These are phyloP conservation scores for Corythornis vintsioides DNA, from an alignment of 2,113 vertebrate genomes.

Conservation along the genomic window DNA sequence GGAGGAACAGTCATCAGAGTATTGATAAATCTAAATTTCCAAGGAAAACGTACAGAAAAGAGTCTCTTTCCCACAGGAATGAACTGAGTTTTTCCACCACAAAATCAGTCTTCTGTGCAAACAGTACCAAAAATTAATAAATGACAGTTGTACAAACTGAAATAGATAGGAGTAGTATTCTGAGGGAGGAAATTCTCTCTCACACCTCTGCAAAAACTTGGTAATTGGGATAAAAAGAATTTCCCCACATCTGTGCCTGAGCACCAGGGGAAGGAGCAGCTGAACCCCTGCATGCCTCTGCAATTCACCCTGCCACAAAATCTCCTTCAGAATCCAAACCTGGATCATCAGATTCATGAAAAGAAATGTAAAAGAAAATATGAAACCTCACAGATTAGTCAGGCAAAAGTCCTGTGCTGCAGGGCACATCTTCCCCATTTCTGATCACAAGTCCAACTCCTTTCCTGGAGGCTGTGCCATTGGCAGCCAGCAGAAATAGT, in stretches of 20 bases:
- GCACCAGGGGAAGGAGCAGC: neutral
- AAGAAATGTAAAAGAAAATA: neutral
- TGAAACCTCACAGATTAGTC: neutral
- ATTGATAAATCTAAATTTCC: neutral
- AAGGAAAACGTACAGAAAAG: constrained; percentile 13
- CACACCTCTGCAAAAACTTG: neutral
- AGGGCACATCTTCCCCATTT: neutral
- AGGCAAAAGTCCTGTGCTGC: neutral
- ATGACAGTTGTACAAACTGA: constrained; percentile 7
- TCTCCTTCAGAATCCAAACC: neutral
- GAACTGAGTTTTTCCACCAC: neutral
- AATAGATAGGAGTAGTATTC: neutral
- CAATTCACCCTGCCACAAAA: neutral
- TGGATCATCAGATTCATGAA: neutral
- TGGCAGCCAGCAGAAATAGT: constrained; percentile 1
- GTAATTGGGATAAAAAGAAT: neutral
- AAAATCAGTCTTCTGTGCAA: neutral
- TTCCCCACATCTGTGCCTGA: neutral
- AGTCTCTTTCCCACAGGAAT: neutral
- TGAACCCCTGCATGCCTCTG: neutral
- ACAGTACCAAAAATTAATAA: constrained; percentile 11
- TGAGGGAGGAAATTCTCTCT: neutral
- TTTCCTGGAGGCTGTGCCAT: neutral
- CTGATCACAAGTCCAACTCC: neutral
- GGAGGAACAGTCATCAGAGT: neutral